Evolutionary conservation across 37 sponge, comb jelly and placozoan species (phyloP).

Genomic region (Petrosia ficiformis): DNA sequence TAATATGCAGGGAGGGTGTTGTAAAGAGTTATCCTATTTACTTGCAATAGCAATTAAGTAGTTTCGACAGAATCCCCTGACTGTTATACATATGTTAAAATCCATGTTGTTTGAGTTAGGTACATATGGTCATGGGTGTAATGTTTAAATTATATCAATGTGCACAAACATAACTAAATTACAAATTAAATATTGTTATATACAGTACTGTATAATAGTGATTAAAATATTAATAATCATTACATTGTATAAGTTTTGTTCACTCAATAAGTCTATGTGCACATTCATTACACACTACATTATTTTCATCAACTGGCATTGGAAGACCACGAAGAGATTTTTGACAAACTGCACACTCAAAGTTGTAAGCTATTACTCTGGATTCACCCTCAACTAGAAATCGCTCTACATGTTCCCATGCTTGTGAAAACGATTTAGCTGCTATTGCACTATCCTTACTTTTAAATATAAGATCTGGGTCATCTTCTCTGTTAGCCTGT

Average conservation of each 20-base stretch:
- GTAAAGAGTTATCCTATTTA: too few relatives aligned
- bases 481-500: constrained; percentile 7
- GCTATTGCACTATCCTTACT: background rate
- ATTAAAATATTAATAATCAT: too few relatives aligned
- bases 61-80: too few relatives aligned
- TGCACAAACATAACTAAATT: background rate
- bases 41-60: too few relatives aligned
- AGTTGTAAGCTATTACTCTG: background rate
- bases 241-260: too few relatives aligned
- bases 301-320: background rate
- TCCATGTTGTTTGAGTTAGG: too few relatives aligned
- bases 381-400: background rate
- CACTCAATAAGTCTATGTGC: background rate
- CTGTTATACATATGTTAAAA: too few relatives aligned
- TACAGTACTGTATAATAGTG: too few relatives aligned
- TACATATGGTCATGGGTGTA: background rate
- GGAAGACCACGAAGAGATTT: background rate
- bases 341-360: background rate
- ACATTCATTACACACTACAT: background rate
- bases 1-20: too few relatives aligned
- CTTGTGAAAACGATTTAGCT: constrained; percentile 16
- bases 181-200: too few relatives aligned
- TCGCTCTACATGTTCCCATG: constrained; percentile 12
- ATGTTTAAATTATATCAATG: background rate
- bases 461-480: background rate